A percentile compares a stretch with the other conserved stretches of the same genome.
These are phyloP conservation scores for Chaetodon trifasciatus DNA, from an alignment of 2,797 vertebrate species.

Conservation along the genomic window DNA sequence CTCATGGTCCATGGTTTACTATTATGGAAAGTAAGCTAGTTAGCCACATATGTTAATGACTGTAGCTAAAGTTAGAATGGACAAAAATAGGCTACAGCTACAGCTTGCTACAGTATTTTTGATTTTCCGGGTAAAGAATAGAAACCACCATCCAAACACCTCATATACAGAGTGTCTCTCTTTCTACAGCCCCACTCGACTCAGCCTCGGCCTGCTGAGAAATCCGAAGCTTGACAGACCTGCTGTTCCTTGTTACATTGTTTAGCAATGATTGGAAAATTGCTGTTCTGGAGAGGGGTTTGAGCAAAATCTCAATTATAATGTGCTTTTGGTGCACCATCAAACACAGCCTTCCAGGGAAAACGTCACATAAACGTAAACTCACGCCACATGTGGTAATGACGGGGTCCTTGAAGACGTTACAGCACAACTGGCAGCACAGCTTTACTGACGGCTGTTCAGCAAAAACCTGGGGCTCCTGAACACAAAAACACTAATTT, in stretches of 20 bases:
- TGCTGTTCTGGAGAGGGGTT: not conserved
- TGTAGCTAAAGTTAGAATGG: not conserved
- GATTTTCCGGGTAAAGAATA: not conserved
- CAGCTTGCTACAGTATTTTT: not conserved
- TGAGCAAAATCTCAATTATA: not conserved
- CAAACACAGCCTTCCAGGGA: not conserved
- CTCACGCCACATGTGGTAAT: constrained; percentile 99
- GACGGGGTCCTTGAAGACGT: constrained; percentile 97
- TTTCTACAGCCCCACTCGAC: not conserved
- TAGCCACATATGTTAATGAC: not conserved
- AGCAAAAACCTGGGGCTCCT: constrained; percentile 98
- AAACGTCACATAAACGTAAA: constrained; percentile 3
- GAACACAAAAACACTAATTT: not conserved
- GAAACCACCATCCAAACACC: not conserved
- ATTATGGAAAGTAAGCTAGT: not conserved
- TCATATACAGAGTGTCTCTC: not conserved
- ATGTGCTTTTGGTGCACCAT: not conserved
- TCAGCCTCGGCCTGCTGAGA: not conserved
- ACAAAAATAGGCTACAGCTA: not conserved
- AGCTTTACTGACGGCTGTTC: constrained; percentile 98
- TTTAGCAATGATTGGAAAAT: not conserved
- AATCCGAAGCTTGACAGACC: not conserved
- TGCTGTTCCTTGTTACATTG: not conserved
- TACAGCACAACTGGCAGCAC: constrained; percentile 97
- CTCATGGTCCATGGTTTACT: not conserved